Conservation (phyloP, 2,888 invertebrate species). For the Diaprepes abbreviatus region DNA sequence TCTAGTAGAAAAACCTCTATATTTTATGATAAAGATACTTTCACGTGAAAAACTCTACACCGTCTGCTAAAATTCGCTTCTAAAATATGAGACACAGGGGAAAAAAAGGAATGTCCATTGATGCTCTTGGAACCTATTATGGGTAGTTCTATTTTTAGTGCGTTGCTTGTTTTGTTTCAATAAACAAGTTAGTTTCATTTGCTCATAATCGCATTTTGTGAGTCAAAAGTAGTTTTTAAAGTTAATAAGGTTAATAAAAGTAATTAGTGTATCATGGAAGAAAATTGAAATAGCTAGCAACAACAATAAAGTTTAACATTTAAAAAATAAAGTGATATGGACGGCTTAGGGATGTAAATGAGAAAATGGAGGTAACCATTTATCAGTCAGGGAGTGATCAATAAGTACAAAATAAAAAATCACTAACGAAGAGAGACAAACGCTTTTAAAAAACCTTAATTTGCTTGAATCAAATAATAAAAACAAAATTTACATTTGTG, state of each 20-base stretch:
- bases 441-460: neutral
- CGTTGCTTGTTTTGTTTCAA: neutral
- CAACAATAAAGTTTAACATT: neutral
- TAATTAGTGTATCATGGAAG: too few relatives aligned
- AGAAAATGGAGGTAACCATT: conserved; percentile 11
- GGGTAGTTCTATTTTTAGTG: neutral
- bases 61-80: too few relatives aligned
- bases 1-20: too few relatives aligned
- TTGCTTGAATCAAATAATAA: too few relatives aligned
- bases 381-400: neutral
- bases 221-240: too few relatives aligned
- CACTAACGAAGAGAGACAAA: conserved; percentile 8
- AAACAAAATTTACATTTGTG: neutral
- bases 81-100: too few relatives aligned
- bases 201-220: neutral
- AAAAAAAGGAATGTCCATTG: too few relatives aligned
- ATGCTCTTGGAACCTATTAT: too few relatives aligned
- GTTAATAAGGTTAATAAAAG: too few relatives aligned
- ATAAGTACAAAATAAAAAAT: neutral
- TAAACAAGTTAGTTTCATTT: neutral
- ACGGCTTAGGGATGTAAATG: neutral
- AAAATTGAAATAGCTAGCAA: neutral
- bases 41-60: too few relatives aligned
- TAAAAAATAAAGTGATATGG: neutral
- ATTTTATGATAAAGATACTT: too few relatives aligned